Conservation (phyloP, 2,888 invertebrate species). For the Galerucella calmariensis region DNA sequence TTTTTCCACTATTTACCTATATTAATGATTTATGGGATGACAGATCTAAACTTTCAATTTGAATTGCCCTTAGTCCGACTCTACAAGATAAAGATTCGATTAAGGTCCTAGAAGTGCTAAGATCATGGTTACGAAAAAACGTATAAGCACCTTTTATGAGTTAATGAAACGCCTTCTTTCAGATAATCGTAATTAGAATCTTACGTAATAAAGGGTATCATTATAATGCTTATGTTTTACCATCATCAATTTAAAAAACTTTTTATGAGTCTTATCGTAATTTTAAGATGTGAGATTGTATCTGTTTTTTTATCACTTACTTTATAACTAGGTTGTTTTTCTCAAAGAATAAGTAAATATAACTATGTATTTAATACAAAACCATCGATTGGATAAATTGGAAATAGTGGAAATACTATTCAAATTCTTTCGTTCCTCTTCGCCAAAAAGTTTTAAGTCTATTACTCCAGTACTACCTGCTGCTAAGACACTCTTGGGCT, state of each 20-base stretch:
- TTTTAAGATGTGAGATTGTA: background rate
- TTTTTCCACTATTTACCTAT: no score
- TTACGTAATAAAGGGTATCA: constrained; percentile 28
- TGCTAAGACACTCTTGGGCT: no score
- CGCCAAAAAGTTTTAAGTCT: no score
- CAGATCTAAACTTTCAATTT: background rate
- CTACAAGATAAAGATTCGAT: constrained; percentile 17
- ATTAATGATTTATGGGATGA: no score
- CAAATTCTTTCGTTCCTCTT: no score
- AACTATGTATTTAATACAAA: no score
- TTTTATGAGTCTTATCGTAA: background rate
- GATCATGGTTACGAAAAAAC: constrained; percentile 28
- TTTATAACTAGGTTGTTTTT: no score
- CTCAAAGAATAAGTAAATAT: no score
- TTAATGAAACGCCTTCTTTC: constrained; percentile 29
- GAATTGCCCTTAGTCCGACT: background rate
- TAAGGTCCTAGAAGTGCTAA: constrained; percentile 24
- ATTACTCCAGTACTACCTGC: no score
- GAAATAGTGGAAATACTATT: no score
- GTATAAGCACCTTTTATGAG: constrained; percentile 18
- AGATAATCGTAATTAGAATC: constrained; percentile 26
- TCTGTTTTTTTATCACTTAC: background rate
- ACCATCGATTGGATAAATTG: no score
- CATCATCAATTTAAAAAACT: background rate
- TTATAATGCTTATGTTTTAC: constrained; percentile 13